Base-by-base conservation (phyloP, 2,113 vertebrate genomes). In the Thamnophis sirtalis region DNA sequence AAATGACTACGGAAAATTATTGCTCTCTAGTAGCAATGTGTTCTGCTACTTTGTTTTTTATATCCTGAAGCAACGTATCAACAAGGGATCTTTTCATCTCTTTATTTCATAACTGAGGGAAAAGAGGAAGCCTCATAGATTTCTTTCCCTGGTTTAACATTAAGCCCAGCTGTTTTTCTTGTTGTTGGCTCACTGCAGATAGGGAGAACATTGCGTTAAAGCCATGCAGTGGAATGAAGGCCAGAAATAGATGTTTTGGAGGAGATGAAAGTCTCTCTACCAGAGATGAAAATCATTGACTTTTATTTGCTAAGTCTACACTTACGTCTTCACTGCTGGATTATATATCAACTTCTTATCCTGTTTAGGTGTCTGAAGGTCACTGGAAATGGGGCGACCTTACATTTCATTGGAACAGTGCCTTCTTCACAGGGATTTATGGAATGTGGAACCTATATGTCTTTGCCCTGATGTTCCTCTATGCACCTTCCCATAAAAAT, bases 361-460 rank as follows among this genome's bases (percentile, higher is more conserved):
- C 0, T 1, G 80, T 68, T 3, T 96, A 99, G 99, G 98, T 99
- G 94, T 98, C 98, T 0, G 99, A 99, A 95, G 99, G 99, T 33
- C 98, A 99, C 90, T 99, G 98, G 99, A 99, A 98, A 95, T 99
- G 99, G 99, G 99, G 98, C 0, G 98, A 98, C 0, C 95, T 98
- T 91, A 99, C 98, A 0, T 98, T 99, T 88, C 97, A 99, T 94
- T 97, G 98, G 95, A 99, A 99, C 98, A 99, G 99, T 0, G 99
- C 99, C 90, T 99, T 99, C 96, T 99, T 99, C 97, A 99, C 99
- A 0, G 99, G 99, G 91, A 98, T 99, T 96, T 99, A 99, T 0
- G 99, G 99, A 50, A 99, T 99, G 99, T 99, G 99, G 99, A 99
- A 99, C 96, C 98, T 99, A 53, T 99, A 99, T 2, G 99, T 99